These are phyloP conservation scores for Ardeotis arabs DNA, from an alignment of 2,113 vertebrate genomes.

Conservation along the genomic window DNA sequence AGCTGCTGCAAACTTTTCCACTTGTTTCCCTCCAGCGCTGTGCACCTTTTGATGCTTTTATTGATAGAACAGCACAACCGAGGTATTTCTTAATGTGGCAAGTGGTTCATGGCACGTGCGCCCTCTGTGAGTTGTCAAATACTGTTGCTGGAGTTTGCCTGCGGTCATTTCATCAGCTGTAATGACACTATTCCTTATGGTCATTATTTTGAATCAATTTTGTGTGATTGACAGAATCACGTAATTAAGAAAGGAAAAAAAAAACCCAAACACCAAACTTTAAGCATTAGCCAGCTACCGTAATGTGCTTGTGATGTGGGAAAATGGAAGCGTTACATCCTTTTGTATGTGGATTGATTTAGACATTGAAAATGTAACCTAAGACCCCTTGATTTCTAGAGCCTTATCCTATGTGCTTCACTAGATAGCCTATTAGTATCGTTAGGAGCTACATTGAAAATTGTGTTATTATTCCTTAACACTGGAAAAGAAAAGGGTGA, in stretches of 20 bases:
- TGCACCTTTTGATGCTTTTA: background rate
- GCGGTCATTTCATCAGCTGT: background rate
- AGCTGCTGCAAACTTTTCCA: background rate
- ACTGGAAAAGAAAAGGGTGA: background rate
- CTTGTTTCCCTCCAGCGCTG: background rate
- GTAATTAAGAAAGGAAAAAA: background rate
- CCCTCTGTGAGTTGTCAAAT: background rate
- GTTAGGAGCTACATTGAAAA: background rate
- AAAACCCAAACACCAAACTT: background rate
- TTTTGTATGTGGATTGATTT: background rate
- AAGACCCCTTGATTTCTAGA: background rate
- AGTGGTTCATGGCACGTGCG: background rate
- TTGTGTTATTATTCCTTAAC: background rate
- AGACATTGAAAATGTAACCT: background rate
- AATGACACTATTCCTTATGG: background rate
- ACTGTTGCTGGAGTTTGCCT: background rate
- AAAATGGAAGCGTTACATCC: rapidly evolving
- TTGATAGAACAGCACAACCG: background rate
- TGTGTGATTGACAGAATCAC: slow-evolving; percentile 5
- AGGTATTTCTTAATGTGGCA: background rate
- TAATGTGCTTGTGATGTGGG: background rate
- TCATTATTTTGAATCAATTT: slow-evolving; percentile 35
- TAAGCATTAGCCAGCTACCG: background rate
- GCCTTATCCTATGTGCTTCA: background rate
- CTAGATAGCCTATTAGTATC: background rate